These are phyloP conservation scores for Sebastes oblongus DNA, from an alignment of 2,797 vertebrate species.

Conservation along the genomic window DNA sequence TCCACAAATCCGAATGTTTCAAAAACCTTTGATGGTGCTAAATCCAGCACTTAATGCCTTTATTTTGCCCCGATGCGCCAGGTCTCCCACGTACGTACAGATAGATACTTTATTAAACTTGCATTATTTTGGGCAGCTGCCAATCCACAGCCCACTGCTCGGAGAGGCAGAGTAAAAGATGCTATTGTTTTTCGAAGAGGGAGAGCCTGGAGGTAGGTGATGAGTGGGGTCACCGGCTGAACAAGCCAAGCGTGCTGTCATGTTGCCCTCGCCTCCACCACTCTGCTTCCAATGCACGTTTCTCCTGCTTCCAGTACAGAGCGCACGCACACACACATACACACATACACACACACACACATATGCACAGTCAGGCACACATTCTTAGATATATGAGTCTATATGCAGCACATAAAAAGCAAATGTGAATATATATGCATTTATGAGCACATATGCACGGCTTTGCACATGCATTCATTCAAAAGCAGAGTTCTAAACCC, in stretches of 20 bases:
- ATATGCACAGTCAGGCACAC: not conserved
- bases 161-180: slow-evolving; percentile 55
- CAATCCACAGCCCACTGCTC: slow-evolving; percentile 53
- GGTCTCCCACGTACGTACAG: slow-evolving; percentile 38
- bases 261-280: slow-evolving; percentile 52
- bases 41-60: slow-evolving; percentile 26
- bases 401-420: not conserved
- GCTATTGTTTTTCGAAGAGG: slow-evolving; percentile 65
- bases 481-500: not conserved
- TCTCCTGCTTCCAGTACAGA: slow-evolving; percentile 16
- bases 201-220: slow-evolving; percentile 64
- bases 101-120: slow-evolving; percentile 54
- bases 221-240: slow-evolving; percentile 67
- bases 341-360: not conserved
- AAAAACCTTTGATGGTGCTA: slow-evolving; percentile 35
- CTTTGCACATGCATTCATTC: not conserved
- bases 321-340: not conserved
- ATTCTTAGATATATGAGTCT: slow-evolving; percentile 7
- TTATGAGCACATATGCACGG: not conserved
- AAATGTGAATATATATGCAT: not conserved
- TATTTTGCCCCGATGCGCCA: slow-evolving; percentile 4
- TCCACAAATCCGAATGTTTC: slow-evolving; percentile 13
- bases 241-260: slow-evolving; percentile 64
- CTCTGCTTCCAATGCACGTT: slow-evolving; percentile 58
- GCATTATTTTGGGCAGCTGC: slow-evolving; percentile 47